Base-by-base conservation (phyloP, 2,888 invertebrate genomes). In the Cetonia aurata region DNA sequence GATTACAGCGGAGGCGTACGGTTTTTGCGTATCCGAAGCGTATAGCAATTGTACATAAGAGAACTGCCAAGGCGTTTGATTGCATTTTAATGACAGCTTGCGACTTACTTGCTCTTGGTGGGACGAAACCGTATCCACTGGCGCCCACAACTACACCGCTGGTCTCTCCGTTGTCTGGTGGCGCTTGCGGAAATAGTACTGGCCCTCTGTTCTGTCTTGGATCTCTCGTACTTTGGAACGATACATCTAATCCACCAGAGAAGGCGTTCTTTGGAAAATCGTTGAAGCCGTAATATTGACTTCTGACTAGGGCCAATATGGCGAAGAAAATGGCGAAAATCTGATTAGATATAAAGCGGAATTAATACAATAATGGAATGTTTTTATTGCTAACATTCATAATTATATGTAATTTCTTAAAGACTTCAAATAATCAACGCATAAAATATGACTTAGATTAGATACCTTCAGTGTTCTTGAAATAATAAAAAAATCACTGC, bases 111-210 rank as follows among this genome's bases (percentile, higher is more conserved):
- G 86, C 86, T 75, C 87, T 88, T 79, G 93, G 93, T 73, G 94
- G 93, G 72, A 94, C 93, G 84, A 95, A 95, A 76, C 95, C 95
- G 82, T 89, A 95, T 76, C 94, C 94, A 59, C 94, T 94, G 71
- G 93, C 94, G 71, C 95, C 94, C 37, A 92, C 91, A 69, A 94
- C 87, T 44, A 95, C 94, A 15, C 94, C 94, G 81, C 93, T 94
- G 76, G 92, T 90, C 77, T 88, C 88, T n/a, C 85, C 86, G 71
- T 82, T 85, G 83, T 91, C 91, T 74, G 89, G 86, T 52, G 91
- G 88, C 77, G 91, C 91, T 71, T 89, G 89, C 44, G 93, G 93
- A 86, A 94, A 95, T 62, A 93, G 88, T 60, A 95, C 93, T 72
- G 95, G 94, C 78, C 95, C 95, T 91, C 88, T 86, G 79, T 89